Evolutionary conservation across 2,888 invertebrate species (phyloP).

Genomic region (Cosmia trapezina): DNA sequence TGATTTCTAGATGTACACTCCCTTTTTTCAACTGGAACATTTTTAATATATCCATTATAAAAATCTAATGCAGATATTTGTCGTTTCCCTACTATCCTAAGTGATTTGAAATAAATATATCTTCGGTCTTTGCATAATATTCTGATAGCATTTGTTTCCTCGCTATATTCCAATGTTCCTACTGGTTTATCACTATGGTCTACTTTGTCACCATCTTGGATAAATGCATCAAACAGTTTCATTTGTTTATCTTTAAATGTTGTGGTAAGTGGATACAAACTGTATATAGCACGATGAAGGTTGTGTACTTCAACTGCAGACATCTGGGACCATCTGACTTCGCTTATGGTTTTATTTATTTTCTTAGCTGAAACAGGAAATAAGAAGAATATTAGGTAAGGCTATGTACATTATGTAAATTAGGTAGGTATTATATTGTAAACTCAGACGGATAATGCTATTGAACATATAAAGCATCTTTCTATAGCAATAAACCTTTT

Average conservation of each 20-base stretch:
- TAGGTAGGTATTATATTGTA: neutral
- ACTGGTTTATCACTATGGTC: constrained; percentile 74
- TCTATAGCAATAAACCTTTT: too few relatives aligned
- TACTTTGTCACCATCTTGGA: constrained; percentile 69
- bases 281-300: constrained; percentile 92
- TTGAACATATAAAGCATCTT: too few relatives aligned
- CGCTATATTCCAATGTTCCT: constrained; percentile 92
- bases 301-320: constrained; percentile 92
- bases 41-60: constrained; percentile 95
- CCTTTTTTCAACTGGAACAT: constrained; percentile 81
- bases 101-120: constrained; percentile 91
- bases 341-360: constrained; percentile 91
- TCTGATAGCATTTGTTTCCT: constrained; percentile 89
- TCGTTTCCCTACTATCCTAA: constrained; percentile 93
- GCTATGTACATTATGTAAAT: neutral
- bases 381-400: constrained; percentile 18
- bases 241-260: constrained; percentile 91
- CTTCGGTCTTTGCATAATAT: constrained; percentile 92
- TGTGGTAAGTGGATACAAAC: constrained; percentile 91
- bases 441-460: too few relatives aligned
- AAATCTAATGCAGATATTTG: constrained; percentile 95
- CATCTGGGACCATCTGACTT: constrained; percentile 92
- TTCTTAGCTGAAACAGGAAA: constrained; percentile 92
- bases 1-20: constrained; percentile 77
- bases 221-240: constrained; percentile 91